Base-by-base conservation (phyloP, 2,113 vertebrate genomes). In the Lipophrys pholis region DNA sequence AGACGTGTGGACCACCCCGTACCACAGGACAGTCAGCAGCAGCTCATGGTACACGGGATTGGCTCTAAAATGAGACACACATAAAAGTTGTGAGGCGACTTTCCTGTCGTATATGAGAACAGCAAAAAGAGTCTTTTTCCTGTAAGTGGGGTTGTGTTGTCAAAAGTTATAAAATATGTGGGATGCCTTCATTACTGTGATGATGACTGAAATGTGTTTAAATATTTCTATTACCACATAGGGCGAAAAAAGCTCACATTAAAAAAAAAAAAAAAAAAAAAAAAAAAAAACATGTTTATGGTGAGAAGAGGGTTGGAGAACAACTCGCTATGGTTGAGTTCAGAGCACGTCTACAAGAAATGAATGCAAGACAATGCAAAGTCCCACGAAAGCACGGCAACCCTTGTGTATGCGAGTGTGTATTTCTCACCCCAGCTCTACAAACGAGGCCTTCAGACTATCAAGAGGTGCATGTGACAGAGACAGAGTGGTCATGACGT, bases 401-500 rank as follows among this genome's bases (percentile, higher is more conserved):
- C 21, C 16, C 21, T 16, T 56, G 21, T 35, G 8, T 64, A 6
- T 52, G 14, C 15, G 8, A 51, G 15, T 4, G 15, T 55, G 12
- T 9, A 0, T 49, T 21, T 74, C 93, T 90, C 94, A 99, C 98
- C 98, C 97, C 60, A 99, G 92, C 92, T 99, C 97, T 78, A 99
- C 95, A 93, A 99, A 99, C n/a, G 98, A 96, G 81, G 97, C 98
- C 84, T 99, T 99, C 57, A 99, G 89, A 87, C 98, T 99, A 74
- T 99, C 97, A 8, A 99, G 95, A 81, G 97, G 95, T 56, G 98
- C 97, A 60, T 99, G 95, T 30, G 97, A 99, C 16, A 99, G 83
- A 4, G 98, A 99, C 57, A 99, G 94, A 63, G 97, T 96, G 7
- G 96, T 99, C 97, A 99, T 98, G 39, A 99, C 97, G 73, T 99